Base-by-base conservation (phyloP, 2,113 vertebrate genomes). In the Nerophis lumbriciformis region DNA sequence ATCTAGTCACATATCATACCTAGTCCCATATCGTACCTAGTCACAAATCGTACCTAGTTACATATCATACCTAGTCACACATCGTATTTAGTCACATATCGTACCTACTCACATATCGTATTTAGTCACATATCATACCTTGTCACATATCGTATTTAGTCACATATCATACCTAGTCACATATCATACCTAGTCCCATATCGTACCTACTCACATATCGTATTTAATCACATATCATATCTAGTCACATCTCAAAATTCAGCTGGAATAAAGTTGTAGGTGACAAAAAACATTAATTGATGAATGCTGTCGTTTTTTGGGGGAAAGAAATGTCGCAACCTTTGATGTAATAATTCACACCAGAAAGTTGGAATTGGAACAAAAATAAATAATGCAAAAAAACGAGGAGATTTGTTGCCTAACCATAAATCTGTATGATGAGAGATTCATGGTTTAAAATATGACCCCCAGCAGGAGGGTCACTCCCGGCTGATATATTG, bases 391-490 rank as follows among this genome's bases (percentile, higher is more conserved):
- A 39, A 55, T 38, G 36, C 36, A 36, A 36, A 16, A 8, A 28
- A 68, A 61, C 69, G 8, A 74, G 59, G 35, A 35, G 28, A 15
- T 44, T 10, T 59, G 66, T 61, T 56, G 55, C 75, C 53, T 73
- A 6, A 19, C 35, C 1, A 28, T 28, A 3, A 28, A 28, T 28
- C 12, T 28, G 28, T 28, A 28, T 28, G 28, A 28, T 77, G 47
- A 63, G 65, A 61, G 55, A 72, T 51, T 65, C 16, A 69, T 39
- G 36, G 39, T 49, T 63, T 68, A 7, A 76, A 71, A 75, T 68
- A 68, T 54, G 54, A 15, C 65, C 65, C 63, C 54, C 71, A 52
- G 50, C 66, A 44, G 53, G 55, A 59, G 50, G 56, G 21, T 56
- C 42, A 63, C 38, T 35, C 4, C 28, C 42, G 4, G 42, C 10